A percentile compares a stretch with the other conserved stretches of the same genome.
Evolutionary conservation across 2,113 vertebrate genomes (phyloP).

Genomic region (Sylvilagus bachmani): DNA sequence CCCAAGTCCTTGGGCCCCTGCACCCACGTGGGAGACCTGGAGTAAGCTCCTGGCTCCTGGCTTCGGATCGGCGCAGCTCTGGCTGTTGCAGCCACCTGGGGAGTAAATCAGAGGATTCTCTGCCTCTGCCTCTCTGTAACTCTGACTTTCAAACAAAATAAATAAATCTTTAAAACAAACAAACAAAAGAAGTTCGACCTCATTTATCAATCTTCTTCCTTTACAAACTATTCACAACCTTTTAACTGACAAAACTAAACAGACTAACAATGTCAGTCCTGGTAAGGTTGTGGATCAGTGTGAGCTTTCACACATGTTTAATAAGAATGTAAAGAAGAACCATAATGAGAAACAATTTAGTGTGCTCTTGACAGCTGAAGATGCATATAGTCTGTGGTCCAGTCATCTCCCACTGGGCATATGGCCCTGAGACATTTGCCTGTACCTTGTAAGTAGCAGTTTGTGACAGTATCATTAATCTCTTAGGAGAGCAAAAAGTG

Average conservation of each 20-base stretch:
- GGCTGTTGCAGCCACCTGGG: too few species aligned
- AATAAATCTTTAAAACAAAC: too few species aligned
- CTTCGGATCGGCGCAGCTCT: too few species aligned
- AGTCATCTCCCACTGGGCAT: not conserved
- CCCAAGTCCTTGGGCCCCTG: too few species aligned
- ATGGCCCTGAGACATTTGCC: not conserved
- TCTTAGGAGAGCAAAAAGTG: not conserved
- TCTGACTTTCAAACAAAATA: too few species aligned
- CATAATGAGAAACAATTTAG: not conserved
- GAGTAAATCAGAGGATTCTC: too few species aligned
- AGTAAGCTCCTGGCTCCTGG: too few species aligned
- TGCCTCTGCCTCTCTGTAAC: too few species aligned
- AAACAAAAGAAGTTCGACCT: not conserved
- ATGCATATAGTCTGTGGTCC: not conserved
- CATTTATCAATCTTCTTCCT: not conserved
- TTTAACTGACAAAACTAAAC: not conserved
- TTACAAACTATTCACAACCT: not conserved
- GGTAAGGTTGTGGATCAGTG: not conserved
- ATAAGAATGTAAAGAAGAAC: not conserved
- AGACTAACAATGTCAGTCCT: not conserved
- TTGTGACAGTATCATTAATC: not conserved
- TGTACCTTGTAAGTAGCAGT: not conserved
- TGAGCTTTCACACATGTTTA: not conserved
- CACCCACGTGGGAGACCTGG: too few species aligned
- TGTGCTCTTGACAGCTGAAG: not conserved